A percentile compares a stretch with the other conserved stretches of the same genome.
These are phyloP conservation scores for Megalopta genalis DNA, from an alignment of 1,140 invertebrate genomes.

Conservation along the genomic window DNA sequence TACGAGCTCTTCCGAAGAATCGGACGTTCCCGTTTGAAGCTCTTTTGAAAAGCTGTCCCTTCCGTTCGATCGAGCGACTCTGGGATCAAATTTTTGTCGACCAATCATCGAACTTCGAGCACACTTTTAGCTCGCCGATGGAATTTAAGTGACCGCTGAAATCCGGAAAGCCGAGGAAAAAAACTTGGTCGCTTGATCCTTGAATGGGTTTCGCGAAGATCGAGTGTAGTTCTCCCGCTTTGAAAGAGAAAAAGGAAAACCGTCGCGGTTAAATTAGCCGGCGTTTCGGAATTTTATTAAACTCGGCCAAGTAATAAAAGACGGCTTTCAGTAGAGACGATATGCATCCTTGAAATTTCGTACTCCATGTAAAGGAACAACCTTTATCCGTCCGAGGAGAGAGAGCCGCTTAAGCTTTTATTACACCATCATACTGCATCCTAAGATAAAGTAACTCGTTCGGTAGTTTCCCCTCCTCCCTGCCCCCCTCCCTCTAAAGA, in stretches of 20 bases:
- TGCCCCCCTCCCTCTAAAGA: background rate
- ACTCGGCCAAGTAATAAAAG: background rate
- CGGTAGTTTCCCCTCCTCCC: too few relatives aligned
- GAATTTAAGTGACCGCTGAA: background rate
- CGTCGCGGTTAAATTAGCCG: background rate
- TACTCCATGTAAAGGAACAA: conserved; percentile 9
- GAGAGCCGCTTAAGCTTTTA: conserved; percentile 39
- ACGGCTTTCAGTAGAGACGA: background rate
- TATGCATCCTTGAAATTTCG: conserved; percentile 20
- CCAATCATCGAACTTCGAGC: background rate
- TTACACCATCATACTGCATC: conserved; percentile 21
- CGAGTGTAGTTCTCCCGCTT: background rate
- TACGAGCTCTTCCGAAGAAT: background rate
- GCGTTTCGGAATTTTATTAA: background rate
- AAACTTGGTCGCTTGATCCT: background rate
- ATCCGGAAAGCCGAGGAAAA: background rate
- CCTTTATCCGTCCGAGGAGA: conserved; percentile 1
- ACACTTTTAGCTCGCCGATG: background rate
- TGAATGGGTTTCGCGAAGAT: too few relatives aligned
- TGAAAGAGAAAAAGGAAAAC: too few relatives aligned
- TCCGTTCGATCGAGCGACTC: background rate
- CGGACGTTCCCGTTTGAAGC: background rate
- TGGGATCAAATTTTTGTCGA: background rate
- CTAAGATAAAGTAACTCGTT: conserved; percentile 24
- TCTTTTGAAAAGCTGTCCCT: background rate